Evolutionary conservation across 2,113 vertebrate species (phyloP), one percentile per base, ranked within the genome.

Genomic region (Corvus moneduloides): DNA sequence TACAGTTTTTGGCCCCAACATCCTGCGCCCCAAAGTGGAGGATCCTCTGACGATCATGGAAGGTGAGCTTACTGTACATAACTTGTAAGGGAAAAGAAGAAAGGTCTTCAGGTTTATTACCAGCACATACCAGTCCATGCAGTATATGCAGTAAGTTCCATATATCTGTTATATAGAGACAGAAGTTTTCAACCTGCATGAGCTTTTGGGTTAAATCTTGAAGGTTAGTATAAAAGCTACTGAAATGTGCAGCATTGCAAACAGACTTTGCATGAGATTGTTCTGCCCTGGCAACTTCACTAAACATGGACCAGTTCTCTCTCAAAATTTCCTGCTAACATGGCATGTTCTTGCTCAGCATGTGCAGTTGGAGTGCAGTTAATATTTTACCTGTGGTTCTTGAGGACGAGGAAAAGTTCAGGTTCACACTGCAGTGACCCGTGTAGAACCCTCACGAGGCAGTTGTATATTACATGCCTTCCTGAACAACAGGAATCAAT

Each of bases 41-140:
- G 99, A 99, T 96, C 99, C 99, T 46, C 97, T 99, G 72, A 98
- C 99, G 30, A 99, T 99, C 80, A 99, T 99, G 99, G 99, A 99
- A 96, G 99, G 99, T 99, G 84, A 98, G 97, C 66, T 71, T 49
- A 44, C 21, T 22, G 8, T 68, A 27, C 24, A 43, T 35, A n/a
- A 61, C 52, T 39, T 77, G 12, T 23, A 24, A 17, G 7, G 63
- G 56, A 41, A 44, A 64, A 59, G 15, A 61, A 51, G 44, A 20
- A 89, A 30, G 27, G 6, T n/a, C 33, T 79, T 59, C 19, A 39
- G 21, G 21, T 66, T 91, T 77, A 21, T 56, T 63, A 48, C 35
- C 9, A 69, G 14, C 44, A 78, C 13, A 2, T 63, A 52, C 16
- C 39, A 41, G n/a, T 73, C 44, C 19, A 3, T 44, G 26, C 43